These are phyloP conservation scores for honey bee (Apis mellifera) DNA, from an alignment of 1,140 invertebrate species.

Conservation along the genomic window DNA sequence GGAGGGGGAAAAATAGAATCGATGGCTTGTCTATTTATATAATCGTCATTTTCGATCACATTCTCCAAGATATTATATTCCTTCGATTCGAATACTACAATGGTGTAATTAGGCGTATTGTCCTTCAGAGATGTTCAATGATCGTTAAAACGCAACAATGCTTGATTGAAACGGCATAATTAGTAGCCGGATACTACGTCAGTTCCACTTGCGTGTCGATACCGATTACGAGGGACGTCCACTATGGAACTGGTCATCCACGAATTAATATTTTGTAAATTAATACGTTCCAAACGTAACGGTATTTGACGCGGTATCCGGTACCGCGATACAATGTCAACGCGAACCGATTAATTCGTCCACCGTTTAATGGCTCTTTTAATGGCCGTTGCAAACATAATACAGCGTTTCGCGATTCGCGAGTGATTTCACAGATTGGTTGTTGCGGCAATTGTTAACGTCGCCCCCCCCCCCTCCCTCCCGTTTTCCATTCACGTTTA, in stretches of 20 bases:
- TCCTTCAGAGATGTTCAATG: constrained; percentile 5
- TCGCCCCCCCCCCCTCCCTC: background rate
- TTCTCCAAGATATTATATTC: no score
- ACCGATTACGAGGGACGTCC: background rate
- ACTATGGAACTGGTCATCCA: background rate
- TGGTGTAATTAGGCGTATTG: constrained; percentile 36
- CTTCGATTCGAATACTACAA: no score
- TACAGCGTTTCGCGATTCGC: background rate
- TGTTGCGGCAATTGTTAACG: background rate
- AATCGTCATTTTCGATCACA: no score
- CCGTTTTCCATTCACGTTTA: background rate
- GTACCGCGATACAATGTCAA: background rate
- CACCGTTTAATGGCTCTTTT: constrained; percentile 27
- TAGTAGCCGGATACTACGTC: constrained; percentile 34
- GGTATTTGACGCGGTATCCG: background rate
- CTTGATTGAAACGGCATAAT: constrained; percentile 50
- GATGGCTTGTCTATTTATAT: no score
- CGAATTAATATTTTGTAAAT: constrained; percentile 37
- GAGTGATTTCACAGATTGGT: constrained; percentile 11
- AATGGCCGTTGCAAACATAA: constrained; percentile 4
- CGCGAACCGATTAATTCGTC: constrained; percentile 19
- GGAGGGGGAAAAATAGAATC: no score
- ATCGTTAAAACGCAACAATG: constrained; percentile 47
- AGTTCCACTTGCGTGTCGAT: background rate
- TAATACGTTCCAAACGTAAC: constrained; percentile 8